Evolutionary conservation across 1,140 invertebrate species (phyloP), one percentile per base, ranked within the genome.

Genomic region (Tetramorium simillimum): DNA sequence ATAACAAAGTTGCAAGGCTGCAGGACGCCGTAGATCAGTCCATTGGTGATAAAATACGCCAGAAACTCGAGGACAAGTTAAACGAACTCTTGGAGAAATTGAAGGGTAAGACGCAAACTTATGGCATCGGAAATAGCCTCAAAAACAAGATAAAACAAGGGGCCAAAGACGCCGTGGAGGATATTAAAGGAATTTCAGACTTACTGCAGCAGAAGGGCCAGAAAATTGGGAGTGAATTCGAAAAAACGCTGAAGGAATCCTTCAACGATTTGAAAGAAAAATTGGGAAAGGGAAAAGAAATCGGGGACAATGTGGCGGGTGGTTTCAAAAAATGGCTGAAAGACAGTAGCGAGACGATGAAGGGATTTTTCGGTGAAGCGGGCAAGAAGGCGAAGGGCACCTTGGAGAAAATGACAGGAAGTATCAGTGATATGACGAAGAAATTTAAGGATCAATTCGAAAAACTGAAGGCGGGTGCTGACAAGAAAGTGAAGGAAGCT

Each of bases 131-230:
- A 18, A 63, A 40, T 65, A n/a, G 0, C n/a, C n/a, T n/a, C n/a
- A n/a, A n/a, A n/a, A 43, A 60, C 5, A 14, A 78, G 7, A 28
- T 46, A 37, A 37, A 51, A 5, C 63, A 84, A 5, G 65, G 78
- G n/a, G 10, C 87, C 12, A 33, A 88, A 3, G 60, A 88, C 12
- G 9, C 18, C 24, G 62, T 40, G 16, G 14, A 80, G 6, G 24
- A 53, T 56, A 0, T 51, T 40, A 0, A 70, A 40, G 75, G 86
- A 60, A 53, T 87, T 12, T 28, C 84, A 10, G 56, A 89, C 0
- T 53, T 60, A 2, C 58, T 77, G 9, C 37, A 0, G 28, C 0
- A 53, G 16, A n/a, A 37, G 4, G 3, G 4, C 3, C 1, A 46
- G 0, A 3, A 69, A 43, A 2, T 69, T 2, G 0, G 1, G 0